These are phyloP conservation scores for Melolontha melolontha DNA, from an alignment of 2,888 invertebrate genomes.

Conservation along the genomic window DNA sequence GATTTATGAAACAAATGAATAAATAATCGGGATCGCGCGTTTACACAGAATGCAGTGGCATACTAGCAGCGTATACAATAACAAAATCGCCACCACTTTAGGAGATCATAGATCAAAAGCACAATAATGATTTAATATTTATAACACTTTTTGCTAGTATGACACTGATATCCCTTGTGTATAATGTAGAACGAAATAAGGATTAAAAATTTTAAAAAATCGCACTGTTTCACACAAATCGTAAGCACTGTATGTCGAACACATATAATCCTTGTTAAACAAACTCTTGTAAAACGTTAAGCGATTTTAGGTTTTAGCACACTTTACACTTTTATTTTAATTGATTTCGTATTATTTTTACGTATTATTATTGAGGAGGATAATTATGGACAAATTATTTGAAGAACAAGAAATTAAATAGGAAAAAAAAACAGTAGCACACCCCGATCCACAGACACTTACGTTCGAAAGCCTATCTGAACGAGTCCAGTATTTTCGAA, in stretches of 20 bases:
- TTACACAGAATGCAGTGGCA: too few relatives aligned
- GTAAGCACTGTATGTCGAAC: too few relatives aligned
- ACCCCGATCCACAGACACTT: constrained; percentile 70
- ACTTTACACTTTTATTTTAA: neutral
- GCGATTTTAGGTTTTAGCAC: constrained; percentile 2
- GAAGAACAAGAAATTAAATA: neutral
- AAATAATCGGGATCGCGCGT: too few relatives aligned
- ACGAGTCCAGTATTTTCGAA: constrained; percentile 78
- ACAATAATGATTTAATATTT: too few relatives aligned
- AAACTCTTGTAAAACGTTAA: too few relatives aligned
- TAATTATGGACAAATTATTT: neutral
- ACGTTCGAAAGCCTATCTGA: constrained; percentile 98
- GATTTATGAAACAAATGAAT: too few relatives aligned
- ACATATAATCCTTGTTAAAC: too few relatives aligned
- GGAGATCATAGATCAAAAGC: too few relatives aligned
- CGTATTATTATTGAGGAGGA: neutral
- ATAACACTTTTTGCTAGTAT: too few relatives aligned
- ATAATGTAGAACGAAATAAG: neutral
- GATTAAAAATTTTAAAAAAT: neutral
- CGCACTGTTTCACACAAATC: neutral
- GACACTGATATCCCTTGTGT: neutral
- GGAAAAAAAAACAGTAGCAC: constrained; percentile 15
- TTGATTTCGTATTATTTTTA: constrained; percentile 1
- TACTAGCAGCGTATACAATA: too few relatives aligned
- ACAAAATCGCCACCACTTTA: too few relatives aligned